Evolutionary conservation across 2,888 invertebrate genomes (phyloP).

Genomic region (Agrochola macilenta): DNA sequence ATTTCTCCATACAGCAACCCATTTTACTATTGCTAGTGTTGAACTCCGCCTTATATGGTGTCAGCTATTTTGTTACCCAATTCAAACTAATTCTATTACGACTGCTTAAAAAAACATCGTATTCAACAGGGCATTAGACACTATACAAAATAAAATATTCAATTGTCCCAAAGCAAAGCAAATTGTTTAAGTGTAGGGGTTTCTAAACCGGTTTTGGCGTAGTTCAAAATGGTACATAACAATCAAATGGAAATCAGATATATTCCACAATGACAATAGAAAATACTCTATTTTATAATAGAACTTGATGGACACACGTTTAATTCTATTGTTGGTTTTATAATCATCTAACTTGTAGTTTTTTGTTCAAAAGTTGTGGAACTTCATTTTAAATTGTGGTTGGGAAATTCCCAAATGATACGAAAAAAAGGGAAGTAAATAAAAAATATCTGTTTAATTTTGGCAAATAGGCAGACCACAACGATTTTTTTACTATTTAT

Average conservation of each 20-base stretch:
- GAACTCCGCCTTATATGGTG: conserved; percentile 13
- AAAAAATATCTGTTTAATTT: neutral
- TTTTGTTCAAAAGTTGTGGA: conserved; percentile 29
- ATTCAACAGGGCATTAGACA: conserved; percentile 44
- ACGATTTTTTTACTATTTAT: neutral
- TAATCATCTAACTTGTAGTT: conserved; percentile 15
- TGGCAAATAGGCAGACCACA: too few relatives aligned
- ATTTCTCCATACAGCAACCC: neutral
- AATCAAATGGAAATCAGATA: conserved; percentile 62
- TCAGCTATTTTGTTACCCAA: conserved; percentile 30
- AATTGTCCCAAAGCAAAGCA: conserved; percentile 51
- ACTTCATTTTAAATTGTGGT: conserved; percentile 7
- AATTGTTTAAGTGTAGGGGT: conserved; percentile 46
- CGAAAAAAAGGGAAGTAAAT: neutral
- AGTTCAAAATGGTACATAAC: conserved; percentile 33
- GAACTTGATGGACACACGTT: conserved; percentile 57
- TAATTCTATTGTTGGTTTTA: conserved; percentile 48
- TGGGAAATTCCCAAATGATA: conserved; percentile 7
- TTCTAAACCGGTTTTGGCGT: conserved; percentile 47
- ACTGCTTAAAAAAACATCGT: conserved; percentile 17
- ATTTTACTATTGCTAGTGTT: neutral
- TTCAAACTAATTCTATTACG: conserved; percentile 42
- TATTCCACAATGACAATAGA: conserved; percentile 46
- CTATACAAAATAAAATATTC: conserved; percentile 54
- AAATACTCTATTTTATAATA: conserved; percentile 45